Conservation (phyloP, 2,888 invertebrate genomes). For the Polydrusus tereticollis region DNA sequence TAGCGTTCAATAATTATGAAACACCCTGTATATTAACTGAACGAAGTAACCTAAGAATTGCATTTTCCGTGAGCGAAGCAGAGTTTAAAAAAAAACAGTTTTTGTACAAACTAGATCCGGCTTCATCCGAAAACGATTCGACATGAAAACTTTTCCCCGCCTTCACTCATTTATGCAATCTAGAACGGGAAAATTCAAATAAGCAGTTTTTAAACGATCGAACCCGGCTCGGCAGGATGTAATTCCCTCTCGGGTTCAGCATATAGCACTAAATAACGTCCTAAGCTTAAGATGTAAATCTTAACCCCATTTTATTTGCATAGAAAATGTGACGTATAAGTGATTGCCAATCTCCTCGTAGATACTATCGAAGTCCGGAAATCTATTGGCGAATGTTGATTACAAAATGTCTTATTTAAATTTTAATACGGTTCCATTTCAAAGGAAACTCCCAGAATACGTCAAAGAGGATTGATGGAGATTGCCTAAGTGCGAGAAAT, state of each 20-base stretch:
- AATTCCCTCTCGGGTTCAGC: conserved; percentile 51
- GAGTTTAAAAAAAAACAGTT: not conserved
- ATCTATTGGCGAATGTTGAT: conserved; percentile 67
- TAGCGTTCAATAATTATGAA: too few relatives aligned
- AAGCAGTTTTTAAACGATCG: conserved; percentile 59
- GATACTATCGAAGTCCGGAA: conserved; percentile 64
- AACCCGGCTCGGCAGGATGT: conserved; percentile 34
- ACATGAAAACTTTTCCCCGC: conserved; percentile 16
- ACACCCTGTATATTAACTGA: too few relatives aligned
- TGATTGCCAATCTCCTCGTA: conserved; percentile 65
- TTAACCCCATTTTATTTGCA: conserved; percentile 67
- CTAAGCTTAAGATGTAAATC: conserved; percentile 59
- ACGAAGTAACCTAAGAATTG: not conserved
- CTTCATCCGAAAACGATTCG: conserved; percentile 7
- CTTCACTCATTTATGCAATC: conserved; percentile 35
- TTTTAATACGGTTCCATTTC: conserved; percentile 65
- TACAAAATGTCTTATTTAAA: conserved; percentile 68
- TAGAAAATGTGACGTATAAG: conserved; percentile 67
- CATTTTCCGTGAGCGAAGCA: not conserved
- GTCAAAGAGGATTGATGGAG: conserved; percentile 53
- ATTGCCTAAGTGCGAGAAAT: conserved; percentile 48
- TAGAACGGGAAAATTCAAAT: conserved; percentile 40
- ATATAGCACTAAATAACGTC: conserved; percentile 47
- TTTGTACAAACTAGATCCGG: not conserved
- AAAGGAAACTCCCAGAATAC: conserved; percentile 58